A percentile compares a stretch with the other conserved stretches of the same genome.
phyloP scores from a whole-genome alignment of 2,113 vertebrate species.

The Phalacrocorax pelagicus region DNA sequence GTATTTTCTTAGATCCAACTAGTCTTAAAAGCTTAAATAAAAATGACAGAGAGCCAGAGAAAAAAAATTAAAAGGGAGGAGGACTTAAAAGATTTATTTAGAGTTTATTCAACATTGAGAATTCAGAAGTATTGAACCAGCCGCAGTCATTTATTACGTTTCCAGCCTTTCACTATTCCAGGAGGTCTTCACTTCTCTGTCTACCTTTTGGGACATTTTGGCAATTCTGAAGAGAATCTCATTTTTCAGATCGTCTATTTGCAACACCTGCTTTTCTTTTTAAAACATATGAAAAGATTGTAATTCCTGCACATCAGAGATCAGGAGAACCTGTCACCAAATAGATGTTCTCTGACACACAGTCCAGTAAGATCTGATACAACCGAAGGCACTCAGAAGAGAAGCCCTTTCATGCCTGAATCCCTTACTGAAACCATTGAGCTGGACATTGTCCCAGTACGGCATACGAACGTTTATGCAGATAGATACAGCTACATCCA shows the following conservation, averaged over 20 bases:
- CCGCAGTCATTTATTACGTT: not conserved
- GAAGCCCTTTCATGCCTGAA: not conserved
- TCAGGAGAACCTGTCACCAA: not conserved
- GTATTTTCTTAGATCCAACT: not conserved
- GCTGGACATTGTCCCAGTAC: rapidly evolving
- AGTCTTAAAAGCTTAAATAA: not conserved
- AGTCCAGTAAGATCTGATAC: not conserved
- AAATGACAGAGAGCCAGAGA: not conserved
- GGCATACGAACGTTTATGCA: not conserved
- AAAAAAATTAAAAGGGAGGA: not conserved
- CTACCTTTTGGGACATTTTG: not conserved
- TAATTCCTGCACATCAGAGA: not conserved
- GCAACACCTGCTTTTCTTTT: not conserved
- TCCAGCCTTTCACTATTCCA: not conserved
- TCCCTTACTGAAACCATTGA: not conserved
- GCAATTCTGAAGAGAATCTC: not conserved
- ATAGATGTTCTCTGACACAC: not conserved
- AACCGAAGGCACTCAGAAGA: not conserved
- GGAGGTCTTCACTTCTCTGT: not conserved
- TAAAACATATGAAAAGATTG: not conserved
- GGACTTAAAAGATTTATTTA: conserved; percentile 11
- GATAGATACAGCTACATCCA: not conserved
- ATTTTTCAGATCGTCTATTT: not conserved
- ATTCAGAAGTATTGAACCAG: not conserved
- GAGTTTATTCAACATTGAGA: not conserved